A percentile compares a stretch with the other conserved stretches of the same genome.
Conservation (phyloP, 2,797 vertebrate genomes). For the Harpagifer antarcticus region DNA sequence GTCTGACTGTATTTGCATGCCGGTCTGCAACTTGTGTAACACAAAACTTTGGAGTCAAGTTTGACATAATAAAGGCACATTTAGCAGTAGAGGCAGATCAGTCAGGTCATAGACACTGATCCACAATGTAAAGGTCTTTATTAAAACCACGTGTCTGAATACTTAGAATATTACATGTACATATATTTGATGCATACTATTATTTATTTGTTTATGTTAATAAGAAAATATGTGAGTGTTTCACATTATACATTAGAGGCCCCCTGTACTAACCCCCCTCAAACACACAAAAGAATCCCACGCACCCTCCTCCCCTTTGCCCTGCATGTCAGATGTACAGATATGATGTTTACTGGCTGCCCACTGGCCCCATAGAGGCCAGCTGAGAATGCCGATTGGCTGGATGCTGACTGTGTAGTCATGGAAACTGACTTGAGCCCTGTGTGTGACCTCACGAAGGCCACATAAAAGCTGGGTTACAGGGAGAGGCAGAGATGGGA, state of each 20-base stretch:
- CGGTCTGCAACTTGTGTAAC: neutral
- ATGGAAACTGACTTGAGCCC: conserved; percentile 79
- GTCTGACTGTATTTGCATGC: conserved; percentile 12
- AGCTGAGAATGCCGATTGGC: conserved; percentile 66
- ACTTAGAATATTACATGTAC: neutral
- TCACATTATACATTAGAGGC: conserved; percentile 25
- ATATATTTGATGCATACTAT: neutral
- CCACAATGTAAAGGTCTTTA: neutral
- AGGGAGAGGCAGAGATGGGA: conserved; percentile 11
- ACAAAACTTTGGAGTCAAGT: conserved; percentile 3
- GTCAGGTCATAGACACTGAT: neutral
- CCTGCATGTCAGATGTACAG: conserved; percentile 58
- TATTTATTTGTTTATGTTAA: neutral
- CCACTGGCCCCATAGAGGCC: conserved; percentile 56
- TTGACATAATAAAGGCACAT: conserved; percentile 9
- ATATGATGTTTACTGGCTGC: conserved; percentile 68
- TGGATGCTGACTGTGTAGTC: conserved; percentile 71
- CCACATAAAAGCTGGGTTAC: conserved; percentile 61
- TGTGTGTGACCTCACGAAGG: conserved; percentile 69
- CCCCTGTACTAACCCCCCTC: conserved; percentile 9
- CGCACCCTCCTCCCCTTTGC: conserved; percentile 7
- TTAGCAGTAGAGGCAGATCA: neutral
- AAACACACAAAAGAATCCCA: conserved; percentile 3
- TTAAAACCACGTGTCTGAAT: neutral
- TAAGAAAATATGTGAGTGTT: neutral